These are phyloP conservation scores for Paramormyrops kingsleyae DNA, from an alignment of 2,113 vertebrate genomes.

Conservation along the genomic window DNA sequence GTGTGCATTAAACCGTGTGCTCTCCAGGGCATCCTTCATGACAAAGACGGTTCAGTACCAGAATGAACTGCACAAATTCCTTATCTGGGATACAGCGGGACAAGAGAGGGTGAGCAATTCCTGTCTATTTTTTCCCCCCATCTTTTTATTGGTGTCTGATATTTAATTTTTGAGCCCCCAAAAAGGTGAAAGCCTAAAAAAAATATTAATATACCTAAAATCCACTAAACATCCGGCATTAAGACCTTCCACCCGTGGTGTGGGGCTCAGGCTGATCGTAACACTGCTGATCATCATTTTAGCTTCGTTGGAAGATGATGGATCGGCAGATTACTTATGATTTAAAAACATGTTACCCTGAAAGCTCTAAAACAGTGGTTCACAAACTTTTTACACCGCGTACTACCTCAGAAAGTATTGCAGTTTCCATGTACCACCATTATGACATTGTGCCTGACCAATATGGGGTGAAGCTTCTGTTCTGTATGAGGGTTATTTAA, in stretches of 20 bases:
- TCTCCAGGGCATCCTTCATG: conserved; percentile 91
- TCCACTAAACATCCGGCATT: background rate
- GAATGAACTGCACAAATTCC: conserved; percentile 91
- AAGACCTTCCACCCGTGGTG: background rate
- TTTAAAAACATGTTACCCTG: background rate
- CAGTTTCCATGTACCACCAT: background rate
- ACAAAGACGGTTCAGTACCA: conserved; percentile 96
- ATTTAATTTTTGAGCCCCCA: background rate
- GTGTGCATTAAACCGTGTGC: conserved; percentile 7
- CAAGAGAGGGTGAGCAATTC: conserved; percentile 80
- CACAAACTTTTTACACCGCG: background rate
- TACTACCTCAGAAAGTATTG: background rate
- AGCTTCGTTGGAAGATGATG: background rate
- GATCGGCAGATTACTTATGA: background rate
- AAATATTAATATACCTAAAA: background rate
- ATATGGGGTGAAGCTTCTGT: no score
- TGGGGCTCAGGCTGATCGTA: background rate
- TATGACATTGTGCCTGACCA: background rate
- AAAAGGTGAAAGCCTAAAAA: background rate
- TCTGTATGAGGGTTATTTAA: background rate
- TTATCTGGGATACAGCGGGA: conserved; percentile 95
- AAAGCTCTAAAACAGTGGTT: background rate
- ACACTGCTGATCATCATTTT: background rate
- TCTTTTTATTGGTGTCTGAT: background rate
- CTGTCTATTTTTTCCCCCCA: background rate